These are phyloP conservation scores for Hafferia zeledoni DNA, from an alignment of 2,797 vertebrate genomes.

Conservation along the genomic window DNA sequence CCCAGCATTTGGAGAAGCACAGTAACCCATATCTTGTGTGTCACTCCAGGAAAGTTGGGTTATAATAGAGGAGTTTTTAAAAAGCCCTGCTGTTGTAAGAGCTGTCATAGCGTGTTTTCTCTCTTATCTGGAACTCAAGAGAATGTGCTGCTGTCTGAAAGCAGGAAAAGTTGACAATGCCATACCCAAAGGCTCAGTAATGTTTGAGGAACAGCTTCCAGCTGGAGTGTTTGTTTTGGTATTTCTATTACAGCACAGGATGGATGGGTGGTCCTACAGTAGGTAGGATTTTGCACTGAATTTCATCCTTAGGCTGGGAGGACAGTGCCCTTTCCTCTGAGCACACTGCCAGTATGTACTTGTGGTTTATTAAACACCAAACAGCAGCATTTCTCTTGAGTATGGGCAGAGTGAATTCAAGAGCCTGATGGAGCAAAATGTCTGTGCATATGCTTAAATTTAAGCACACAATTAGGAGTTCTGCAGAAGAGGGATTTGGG, in stretches of 20 bases:
- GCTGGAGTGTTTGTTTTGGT: not conserved
- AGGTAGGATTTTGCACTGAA: not conserved
- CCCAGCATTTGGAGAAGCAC: slow-evolving; percentile 1
- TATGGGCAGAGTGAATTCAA: not conserved
- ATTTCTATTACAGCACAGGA: not conserved
- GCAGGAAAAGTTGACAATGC: not conserved
- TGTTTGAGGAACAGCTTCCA: not conserved
- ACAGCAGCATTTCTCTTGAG: not conserved
- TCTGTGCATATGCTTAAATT: not conserved
- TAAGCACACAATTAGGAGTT: slow-evolving; percentile 2
- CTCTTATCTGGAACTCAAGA: not conserved
- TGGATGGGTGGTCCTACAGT: not conserved
- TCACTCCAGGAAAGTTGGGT: not conserved
- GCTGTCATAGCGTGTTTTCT: not conserved
- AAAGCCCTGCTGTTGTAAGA: not conserved
- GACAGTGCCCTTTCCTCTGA: not conserved
- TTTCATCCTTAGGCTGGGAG: not conserved
- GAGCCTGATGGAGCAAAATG: not conserved
- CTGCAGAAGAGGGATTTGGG: not conserved
- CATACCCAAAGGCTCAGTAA: not conserved
- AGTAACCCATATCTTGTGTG: not conserved
- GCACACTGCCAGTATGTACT: not conserved
- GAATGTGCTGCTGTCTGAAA: not conserved
- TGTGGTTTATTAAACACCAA: not conserved
- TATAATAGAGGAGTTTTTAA: not conserved